phyloP scores from a whole-genome alignment of 2,797 vertebrate species.

The Hipposideros larvatus region DNA sequence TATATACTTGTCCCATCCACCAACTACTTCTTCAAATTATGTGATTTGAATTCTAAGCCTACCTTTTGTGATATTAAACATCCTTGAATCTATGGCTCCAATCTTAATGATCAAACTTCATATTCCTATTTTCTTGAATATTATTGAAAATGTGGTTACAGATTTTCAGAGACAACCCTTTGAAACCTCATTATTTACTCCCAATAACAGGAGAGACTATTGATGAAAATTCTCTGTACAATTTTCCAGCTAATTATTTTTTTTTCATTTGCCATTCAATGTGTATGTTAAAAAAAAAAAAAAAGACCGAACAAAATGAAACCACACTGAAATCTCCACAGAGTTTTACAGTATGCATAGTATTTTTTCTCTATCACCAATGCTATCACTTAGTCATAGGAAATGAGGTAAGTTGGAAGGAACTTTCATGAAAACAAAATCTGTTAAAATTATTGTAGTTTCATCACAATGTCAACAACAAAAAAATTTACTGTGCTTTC shows the following conservation, averaged over 20 bases:
- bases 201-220: background rate
- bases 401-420: slow-evolving; percentile 23
- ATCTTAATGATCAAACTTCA: background rate
- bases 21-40: slow-evolving; percentile 15
- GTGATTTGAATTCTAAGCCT: background rate
- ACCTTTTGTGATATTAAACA: background rate
- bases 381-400: background rate
- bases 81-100: background rate
- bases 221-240: background rate
- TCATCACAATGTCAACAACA: slow-evolving; percentile 38
- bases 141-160: background rate
- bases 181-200: background rate
- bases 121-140: background rate
- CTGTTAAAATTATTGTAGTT: slow-evolving; percentile 42
- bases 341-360: background rate
- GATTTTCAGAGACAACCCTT: background rate
- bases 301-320: background rate
- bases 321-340: background rate
- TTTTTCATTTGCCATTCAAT: slow-evolving; percentile 16
- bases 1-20: background rate
- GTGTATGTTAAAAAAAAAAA: slow-evolving; percentile 4
- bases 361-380: slow-evolving; percentile 35
- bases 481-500: slow-evolving; percentile 15
- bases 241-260: slow-evolving; percentile 17
- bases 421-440: slow-evolving; percentile 36